These are phyloP conservation scores for Cactoblastis cactorum DNA, from an alignment of 2,888 invertebrate genomes.

Conservation along the genomic window DNA sequence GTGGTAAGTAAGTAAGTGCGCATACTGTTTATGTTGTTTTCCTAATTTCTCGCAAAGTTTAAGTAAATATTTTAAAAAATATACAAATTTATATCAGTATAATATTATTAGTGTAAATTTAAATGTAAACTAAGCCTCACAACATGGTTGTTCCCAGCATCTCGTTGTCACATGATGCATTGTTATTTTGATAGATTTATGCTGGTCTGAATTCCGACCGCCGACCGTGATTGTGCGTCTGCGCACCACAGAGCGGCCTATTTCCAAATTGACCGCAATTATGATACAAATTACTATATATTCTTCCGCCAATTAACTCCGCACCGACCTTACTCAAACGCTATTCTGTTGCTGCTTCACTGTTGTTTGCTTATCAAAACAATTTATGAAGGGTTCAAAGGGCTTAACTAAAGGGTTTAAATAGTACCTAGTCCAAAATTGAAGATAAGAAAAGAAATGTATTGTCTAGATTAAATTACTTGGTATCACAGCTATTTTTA, in stretches of 20 bases:
- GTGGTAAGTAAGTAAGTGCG: too few relatives aligned
- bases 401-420: background rate
- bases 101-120: too few relatives aligned
- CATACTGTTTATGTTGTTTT: too few relatives aligned
- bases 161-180: conserved; percentile 13
- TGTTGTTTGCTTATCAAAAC: conserved; percentile 13
- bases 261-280: conserved; percentile 49
- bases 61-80: too few relatives aligned
- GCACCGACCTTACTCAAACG: conserved; percentile 21
- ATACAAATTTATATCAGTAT: too few relatives aligned
- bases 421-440: background rate
- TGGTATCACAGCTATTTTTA: too few relatives aligned
- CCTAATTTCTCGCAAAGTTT: too few relatives aligned
- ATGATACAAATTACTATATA: conserved; percentile 46
- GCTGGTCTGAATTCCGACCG: conserved; percentile 3
- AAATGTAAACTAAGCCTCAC: too few relatives aligned
- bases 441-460: background rate
- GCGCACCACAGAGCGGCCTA: conserved; percentile 31
- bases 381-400: background rate
- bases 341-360: conserved; percentile 11
- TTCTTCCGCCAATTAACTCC: conserved; percentile 42
- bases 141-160: background rate
- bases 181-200: conserved; percentile 15
- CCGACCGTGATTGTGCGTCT: conserved; percentile 15
- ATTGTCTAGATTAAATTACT: too few relatives aligned